Percentiles rank a stretch among this genome's conserved stretches.
Evolutionary conservation across 1,140 invertebrate species (phyloP).

Genomic region (Hyphantria cunea): DNA sequence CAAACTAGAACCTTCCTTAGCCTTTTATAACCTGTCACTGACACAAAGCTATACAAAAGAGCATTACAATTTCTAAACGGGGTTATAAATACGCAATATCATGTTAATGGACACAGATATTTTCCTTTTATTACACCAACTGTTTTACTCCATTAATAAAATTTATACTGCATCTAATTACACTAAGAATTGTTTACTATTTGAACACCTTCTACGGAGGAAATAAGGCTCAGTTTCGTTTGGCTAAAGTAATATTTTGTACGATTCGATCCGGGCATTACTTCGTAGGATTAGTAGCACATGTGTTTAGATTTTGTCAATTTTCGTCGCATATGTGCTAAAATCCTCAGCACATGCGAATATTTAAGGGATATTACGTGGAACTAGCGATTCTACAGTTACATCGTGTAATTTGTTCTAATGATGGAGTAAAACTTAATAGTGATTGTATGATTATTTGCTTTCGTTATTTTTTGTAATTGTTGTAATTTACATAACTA

Average conservation of each 20-base stretch:
- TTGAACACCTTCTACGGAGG: slow-evolving; percentile 3
- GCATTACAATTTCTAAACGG: slow-evolving; percentile 19
- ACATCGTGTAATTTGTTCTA: neutral
- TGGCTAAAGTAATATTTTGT: slow-evolving; percentile 29
- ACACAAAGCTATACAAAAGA: neutral
- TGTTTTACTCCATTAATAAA: slow-evolving; percentile 36
- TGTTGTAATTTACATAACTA: no score
- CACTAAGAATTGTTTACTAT: slow-evolving; percentile 1
- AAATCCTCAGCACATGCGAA: slow-evolving; percentile 8
- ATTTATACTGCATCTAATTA: slow-evolving; percentile 55
- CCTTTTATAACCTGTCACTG: neutral
- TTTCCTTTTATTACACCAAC: slow-evolving; percentile 36
- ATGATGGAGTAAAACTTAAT: neutral
- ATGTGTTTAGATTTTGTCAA: slow-evolving; percentile 43
- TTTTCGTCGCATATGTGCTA: slow-evolving; percentile 31
- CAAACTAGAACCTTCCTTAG: slow-evolving; percentile 1
- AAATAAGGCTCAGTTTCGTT: slow-evolving; percentile 33
- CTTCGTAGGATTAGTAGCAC: slow-evolving; percentile 47
- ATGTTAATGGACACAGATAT: slow-evolving; percentile 23
- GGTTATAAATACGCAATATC: slow-evolving; percentile 20
- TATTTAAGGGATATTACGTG: neutral
- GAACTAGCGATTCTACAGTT: neutral
- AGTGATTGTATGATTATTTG: no score
- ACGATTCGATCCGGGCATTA: slow-evolving; percentile 58
- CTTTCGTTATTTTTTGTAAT: no score